Evolutionary conservation across 2,888 invertebrate genomes (phyloP).

Genomic region (Protophormia terraenovae): DNA sequence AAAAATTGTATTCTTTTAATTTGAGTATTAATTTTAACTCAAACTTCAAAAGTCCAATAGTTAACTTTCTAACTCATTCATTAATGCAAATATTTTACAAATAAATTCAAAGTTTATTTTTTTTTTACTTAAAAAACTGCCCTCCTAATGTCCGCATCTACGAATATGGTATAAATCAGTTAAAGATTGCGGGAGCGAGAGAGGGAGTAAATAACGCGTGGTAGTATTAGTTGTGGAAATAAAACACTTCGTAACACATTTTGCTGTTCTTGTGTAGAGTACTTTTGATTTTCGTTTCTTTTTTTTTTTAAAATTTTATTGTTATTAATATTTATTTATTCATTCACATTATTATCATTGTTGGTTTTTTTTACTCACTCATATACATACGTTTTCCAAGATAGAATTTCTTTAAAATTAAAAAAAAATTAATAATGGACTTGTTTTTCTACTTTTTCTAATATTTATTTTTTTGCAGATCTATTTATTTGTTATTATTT

Average conservation of each 20-base stretch:
- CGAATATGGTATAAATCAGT: background rate
- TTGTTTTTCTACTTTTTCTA: background rate
- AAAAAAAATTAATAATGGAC: background rate
- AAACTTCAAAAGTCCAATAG: too few relatives aligned
- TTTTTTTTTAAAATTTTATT: background rate
- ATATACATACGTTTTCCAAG: background rate
- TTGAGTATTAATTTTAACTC: too few relatives aligned
- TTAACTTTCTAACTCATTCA: too few relatives aligned
- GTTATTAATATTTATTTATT: slow-evolving; percentile 14
- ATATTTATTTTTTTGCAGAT: background rate
- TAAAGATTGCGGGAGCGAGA: background rate
- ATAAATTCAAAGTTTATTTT: too few relatives aligned
- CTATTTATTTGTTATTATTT: background rate
- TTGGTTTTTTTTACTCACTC: slow-evolving; percentile 9
- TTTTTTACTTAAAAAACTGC: too few relatives aligned
- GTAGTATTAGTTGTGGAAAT: background rate
- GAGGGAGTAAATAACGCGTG: background rate
- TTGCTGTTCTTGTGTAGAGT: background rate
- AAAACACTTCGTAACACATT: background rate
- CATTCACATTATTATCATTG: background rate
- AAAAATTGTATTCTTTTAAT: too few relatives aligned
- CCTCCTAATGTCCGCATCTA: too few relatives aligned
- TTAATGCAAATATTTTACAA: too few relatives aligned
- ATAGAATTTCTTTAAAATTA: background rate
- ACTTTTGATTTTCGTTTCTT: background rate